Percentiles rank a stretch among this genome's conserved stretches.
Evolutionary conservation across 2,888 invertebrate genomes (phyloP).

Genomic region (Antheraea assamensis): DNA sequence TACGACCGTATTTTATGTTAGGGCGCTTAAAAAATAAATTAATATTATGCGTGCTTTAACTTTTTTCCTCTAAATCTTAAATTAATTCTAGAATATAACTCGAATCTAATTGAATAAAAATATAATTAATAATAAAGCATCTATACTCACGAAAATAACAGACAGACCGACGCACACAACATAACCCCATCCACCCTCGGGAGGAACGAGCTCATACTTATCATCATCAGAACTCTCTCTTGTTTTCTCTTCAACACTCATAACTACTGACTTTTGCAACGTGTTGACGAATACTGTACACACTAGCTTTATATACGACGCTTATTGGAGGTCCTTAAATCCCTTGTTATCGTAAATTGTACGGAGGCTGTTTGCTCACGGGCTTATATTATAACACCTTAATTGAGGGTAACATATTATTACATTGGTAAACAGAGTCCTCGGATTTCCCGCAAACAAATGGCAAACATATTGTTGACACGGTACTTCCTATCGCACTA

Average conservation of each 20-base stretch:
- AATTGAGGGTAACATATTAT: conserved; percentile 53
- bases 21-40: no score
- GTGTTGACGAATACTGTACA: conserved; percentile 30
- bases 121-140: neutral
- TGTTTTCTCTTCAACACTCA: conserved; percentile 54
- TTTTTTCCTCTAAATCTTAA: neutral
- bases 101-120: neutral
- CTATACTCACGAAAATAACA: conserved; percentile 84
- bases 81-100: no score
- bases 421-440: conserved; percentile 51
- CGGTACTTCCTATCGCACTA: conserved; percentile 29
- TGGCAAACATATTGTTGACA: conserved; percentile 51
- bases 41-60: no score
- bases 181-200: conserved; percentile 89
- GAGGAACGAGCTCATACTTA: conserved; percentile 75
- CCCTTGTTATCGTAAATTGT: conserved; percentile 52
- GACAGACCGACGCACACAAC: conserved; percentile 85
- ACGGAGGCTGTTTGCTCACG: conserved; percentile 54
- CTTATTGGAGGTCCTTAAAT: conserved; percentile 62
- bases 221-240: conserved; percentile 60
- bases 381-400: conserved; percentile 58
- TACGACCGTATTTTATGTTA: no score
- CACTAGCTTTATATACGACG: conserved; percentile 34
- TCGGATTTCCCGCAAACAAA: conserved; percentile 70
- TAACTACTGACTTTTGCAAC: conserved; percentile 37